Base-by-base conservation (phyloP, 2,888 invertebrate species). In the Limnephilus lunatus region DNA sequence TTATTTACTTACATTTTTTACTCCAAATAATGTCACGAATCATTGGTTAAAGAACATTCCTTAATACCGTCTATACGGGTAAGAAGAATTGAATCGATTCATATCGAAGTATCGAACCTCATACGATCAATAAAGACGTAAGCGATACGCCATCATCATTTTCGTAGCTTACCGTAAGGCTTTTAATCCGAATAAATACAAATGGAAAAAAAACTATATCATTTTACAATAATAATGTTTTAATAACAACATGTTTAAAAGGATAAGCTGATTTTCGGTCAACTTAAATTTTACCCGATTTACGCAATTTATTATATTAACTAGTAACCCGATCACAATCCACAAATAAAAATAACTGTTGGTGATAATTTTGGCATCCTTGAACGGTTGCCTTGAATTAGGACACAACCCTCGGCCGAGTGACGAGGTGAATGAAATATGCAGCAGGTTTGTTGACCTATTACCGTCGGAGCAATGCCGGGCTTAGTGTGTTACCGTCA, bases 401-500 rank as follows among this genome's bases (percentile, higher is more conserved):
- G 53, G 53, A 68, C 53, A 68, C 53, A 68, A 68, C 53, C 53
- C 53, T 25, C 53, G 53, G 19, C 25, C 53, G 25, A 68, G 53
- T 68, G 88, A 25, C 53, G 87, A 44, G 91, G 82, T 81, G 83
- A 80, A 82, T 86, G 87, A 35, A 87, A 30, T 35, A 83, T 80
- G 68, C 35, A 48, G 81, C 68, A 11, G 25, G 87, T 86, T 81
- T 81, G 31, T 31, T 68, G 85, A 81, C 91, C 85, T 68, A 85
- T 90, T 83, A 31, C 85, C 25, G 85, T 9, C 35, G 35, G 32
- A 83, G 35, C 83, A 32, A 14, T 3, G 83, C 83, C 85, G 4
- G n/a, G 82, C 30, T n/a, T 32, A 82, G 82, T 82, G 39, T 86
- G 85, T 86, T 86, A 39, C 85, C 48, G 85, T 86, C 85, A 86